Conservation (phyloP, 2,888 invertebrate genomes). For the Chrysolina americana region DNA sequence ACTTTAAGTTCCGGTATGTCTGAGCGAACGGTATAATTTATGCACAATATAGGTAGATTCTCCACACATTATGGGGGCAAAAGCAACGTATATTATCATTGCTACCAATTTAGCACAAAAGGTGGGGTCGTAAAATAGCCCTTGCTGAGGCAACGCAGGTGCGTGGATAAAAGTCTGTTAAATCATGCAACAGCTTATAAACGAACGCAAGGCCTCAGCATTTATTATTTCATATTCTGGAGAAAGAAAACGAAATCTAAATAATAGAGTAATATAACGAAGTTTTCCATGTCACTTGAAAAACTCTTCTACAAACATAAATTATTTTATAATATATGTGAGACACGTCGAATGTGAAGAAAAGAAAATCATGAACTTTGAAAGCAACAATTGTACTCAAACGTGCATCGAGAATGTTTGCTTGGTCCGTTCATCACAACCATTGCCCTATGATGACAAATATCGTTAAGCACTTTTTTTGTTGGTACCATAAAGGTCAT, state of each 20-base stretch:
- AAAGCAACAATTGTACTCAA: too few species aligned
- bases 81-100: not conserved
- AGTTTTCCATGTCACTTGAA: not conserved
- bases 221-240: not conserved
- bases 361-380: too few species aligned
- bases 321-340: too few species aligned
- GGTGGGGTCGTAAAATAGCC: not conserved
- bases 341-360: too few species aligned
- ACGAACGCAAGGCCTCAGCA: not conserved
- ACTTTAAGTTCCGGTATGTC: not conserved
- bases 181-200: constrained; percentile 16
- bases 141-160: constrained; percentile 11
- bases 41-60: not conserved
- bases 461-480: too few species aligned
- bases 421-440: too few species aligned
- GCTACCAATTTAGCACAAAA: not conserved
- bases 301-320: not conserved
- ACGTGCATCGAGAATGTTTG: too few species aligned
- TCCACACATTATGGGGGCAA: not conserved
- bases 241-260: constrained; percentile 1
- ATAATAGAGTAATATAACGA: not conserved
- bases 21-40: not conserved
- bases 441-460: too few species aligned
- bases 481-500: too few species aligned
- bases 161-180: constrained; percentile 15